Conservation (phyloP, 1,140 invertebrate genomes). For the Drosophila truncata region DNA sequence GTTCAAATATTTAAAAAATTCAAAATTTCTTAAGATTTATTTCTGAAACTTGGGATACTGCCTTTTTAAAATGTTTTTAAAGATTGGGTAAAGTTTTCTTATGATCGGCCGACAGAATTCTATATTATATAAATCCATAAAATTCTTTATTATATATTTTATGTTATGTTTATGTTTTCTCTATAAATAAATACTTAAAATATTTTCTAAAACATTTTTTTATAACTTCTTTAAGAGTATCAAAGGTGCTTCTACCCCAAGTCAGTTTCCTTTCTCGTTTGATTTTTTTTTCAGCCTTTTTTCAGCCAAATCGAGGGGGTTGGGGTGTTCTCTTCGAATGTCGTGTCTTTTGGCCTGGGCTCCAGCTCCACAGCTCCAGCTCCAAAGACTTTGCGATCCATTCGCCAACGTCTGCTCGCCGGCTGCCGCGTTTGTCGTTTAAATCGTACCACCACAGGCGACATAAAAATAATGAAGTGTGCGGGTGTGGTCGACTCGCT, state of each 20-base stretch:
- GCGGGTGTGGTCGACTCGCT: slow-evolving; percentile 85
- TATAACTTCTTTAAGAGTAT: background rate
- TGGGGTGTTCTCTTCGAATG: slow-evolving; percentile 31
- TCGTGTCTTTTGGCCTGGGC: slow-evolving; percentile 31
- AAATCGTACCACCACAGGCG: slow-evolving; percentile 85
- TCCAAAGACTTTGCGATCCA: slow-evolving; percentile 37
- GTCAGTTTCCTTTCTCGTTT: slow-evolving; percentile 6
- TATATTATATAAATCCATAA: background rate
- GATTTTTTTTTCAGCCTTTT: slow-evolving; percentile 21
- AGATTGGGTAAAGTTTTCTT: background rate
- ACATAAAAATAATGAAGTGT: slow-evolving; percentile 86
- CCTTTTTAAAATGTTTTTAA: background rate
- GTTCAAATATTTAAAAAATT: background rate
- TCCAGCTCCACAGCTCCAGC: slow-evolving; percentile 12
- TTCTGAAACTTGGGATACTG: background rate
- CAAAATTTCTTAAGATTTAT: background rate
- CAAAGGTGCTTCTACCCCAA: background rate
- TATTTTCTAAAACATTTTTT: background rate
- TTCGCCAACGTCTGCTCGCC: slow-evolving; percentile 56
- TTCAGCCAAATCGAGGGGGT: background rate
- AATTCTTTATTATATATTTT: background rate
- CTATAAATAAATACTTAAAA: background rate
- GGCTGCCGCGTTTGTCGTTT: slow-evolving; percentile 78
- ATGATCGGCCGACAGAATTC: background rate
- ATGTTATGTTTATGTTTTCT: background rate